Conservation (phyloP, 2,113 vertebrate species). For the Circaetus gallicus region DNA sequence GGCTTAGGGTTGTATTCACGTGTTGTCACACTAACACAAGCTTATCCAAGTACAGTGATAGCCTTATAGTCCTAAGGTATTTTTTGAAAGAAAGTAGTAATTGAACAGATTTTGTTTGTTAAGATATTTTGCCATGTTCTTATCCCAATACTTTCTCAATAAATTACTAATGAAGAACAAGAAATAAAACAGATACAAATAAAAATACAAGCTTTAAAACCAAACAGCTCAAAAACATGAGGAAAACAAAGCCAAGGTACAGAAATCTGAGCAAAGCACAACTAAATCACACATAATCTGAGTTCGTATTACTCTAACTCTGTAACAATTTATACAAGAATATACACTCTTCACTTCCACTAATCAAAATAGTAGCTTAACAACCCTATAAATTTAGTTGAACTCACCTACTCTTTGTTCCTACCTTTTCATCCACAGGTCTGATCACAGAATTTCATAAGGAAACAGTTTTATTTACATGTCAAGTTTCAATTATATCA, state of each 20-base stretch:
- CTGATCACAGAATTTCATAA: neutral
- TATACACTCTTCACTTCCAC: neutral
- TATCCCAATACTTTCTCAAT: neutral
- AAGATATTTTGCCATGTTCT: neutral
- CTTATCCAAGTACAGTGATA: neutral
- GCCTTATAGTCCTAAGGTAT: neutral
- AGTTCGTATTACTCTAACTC: neutral
- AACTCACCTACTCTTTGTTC: neutral
- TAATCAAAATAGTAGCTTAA: neutral
- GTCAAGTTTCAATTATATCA: neutral
- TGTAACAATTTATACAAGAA: neutral
- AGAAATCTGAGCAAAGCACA: neutral
- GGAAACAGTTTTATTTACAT: neutral
- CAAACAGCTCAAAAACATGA: neutral
- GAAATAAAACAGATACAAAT: neutral
- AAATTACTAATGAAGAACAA: neutral
- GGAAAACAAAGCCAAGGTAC: neutral
- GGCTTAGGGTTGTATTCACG: neutral
- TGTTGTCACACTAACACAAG: neutral
- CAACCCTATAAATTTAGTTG: neutral
- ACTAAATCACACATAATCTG: neutral
- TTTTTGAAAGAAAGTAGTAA: neutral
- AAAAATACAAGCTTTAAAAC: neutral
- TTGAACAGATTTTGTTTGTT: neutral
- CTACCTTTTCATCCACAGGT: neutral